Evolutionary conservation across 53 echinoderm and acorn worm species (phyloP).

Genomic region (Paracentrotus lividus): DNA sequence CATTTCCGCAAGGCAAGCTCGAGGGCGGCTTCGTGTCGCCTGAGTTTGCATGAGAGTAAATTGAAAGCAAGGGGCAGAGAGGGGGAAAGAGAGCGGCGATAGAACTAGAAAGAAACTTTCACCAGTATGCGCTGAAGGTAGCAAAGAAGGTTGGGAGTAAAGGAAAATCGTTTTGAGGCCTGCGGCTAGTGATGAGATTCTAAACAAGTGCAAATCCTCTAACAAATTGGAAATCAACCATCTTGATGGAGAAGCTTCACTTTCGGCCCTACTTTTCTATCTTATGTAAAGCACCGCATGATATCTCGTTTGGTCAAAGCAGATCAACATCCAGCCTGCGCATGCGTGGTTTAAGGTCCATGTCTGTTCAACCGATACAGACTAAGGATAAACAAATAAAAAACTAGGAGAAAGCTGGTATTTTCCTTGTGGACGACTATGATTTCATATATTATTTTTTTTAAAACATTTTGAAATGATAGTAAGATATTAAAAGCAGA

Average conservation of each 20-base stretch:
- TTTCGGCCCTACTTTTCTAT: slow-evolving; percentile 42
- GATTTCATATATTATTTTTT: too few relatives aligned
- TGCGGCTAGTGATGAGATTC: slow-evolving; percentile 51
- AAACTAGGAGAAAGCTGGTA: background rate
- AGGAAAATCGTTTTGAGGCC: slow-evolving; percentile 32
- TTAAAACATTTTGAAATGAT: too few relatives aligned
- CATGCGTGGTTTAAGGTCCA: slow-evolving; percentile 19
- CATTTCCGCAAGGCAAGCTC: slow-evolving; percentile 66
- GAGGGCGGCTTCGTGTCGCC: slow-evolving; percentile 64
- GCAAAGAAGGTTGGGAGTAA: background rate
- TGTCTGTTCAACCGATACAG: background rate
- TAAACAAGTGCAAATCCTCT: slow-evolving; percentile 71
- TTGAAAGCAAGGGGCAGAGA: slow-evolving; percentile 44
- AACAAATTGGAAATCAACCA: slow-evolving; percentile 70
- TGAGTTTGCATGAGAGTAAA: slow-evolving; percentile 42
- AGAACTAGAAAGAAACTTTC: slow-evolving; percentile 36
- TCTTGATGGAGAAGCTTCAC: slow-evolving; percentile 60
- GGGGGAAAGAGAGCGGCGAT: background rate
- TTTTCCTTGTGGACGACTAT: too few relatives aligned
- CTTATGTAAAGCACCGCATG: background rate
- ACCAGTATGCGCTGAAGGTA: background rate
- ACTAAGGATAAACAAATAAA: background rate
- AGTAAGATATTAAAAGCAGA: too few relatives aligned
- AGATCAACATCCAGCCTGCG: slow-evolving; percentile 47
- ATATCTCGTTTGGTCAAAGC: slow-evolving; percentile 64